Evolutionary conservation across 2,888 invertebrate species (phyloP).

Genomic region (Scaptomyza parva): DNA sequence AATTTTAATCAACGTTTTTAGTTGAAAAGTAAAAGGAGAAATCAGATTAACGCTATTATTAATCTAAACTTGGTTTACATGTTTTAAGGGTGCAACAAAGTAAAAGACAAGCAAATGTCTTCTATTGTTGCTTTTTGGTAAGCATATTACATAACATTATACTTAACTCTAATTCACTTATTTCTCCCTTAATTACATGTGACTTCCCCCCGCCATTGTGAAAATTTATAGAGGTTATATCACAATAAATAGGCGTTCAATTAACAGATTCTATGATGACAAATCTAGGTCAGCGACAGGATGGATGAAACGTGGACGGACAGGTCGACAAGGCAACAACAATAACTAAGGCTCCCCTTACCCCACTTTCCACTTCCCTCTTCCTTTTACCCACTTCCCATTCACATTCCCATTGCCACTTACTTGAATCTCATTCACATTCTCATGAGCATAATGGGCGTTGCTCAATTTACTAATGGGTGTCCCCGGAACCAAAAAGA

Average conservation of each 20-base stretch:
- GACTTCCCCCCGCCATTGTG: background rate
- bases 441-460: constrained; percentile 48
- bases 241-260: constrained; percentile 37
- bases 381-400: background rate
- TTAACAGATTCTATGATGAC: constrained; percentile 52
- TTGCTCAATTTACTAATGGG: constrained; percentile 68
- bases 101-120: too few relatives aligned
- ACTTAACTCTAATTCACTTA: background rate
- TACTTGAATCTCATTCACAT: constrained; percentile 6
- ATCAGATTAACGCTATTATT: too few relatives aligned
- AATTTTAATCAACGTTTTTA: background rate
- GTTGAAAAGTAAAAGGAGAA: too few relatives aligned
- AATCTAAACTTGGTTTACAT: too few relatives aligned
- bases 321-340: constrained; percentile 11
- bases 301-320: background rate
- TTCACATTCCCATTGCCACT: constrained; percentile 2
- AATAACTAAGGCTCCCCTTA: background rate
- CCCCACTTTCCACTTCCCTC: background rate
- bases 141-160: background rate
- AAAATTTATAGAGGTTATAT: background rate
- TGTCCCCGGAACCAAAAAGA: constrained; percentile 4
- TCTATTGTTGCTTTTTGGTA: background rate
- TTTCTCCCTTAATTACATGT: background rate
- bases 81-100: too few relatives aligned
- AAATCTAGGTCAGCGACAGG: constrained; percentile 57